These are phyloP conservation scores for Tigriopus californicus DNA, from an alignment of 2,888 invertebrate species.

Conservation along the genomic window DNA sequence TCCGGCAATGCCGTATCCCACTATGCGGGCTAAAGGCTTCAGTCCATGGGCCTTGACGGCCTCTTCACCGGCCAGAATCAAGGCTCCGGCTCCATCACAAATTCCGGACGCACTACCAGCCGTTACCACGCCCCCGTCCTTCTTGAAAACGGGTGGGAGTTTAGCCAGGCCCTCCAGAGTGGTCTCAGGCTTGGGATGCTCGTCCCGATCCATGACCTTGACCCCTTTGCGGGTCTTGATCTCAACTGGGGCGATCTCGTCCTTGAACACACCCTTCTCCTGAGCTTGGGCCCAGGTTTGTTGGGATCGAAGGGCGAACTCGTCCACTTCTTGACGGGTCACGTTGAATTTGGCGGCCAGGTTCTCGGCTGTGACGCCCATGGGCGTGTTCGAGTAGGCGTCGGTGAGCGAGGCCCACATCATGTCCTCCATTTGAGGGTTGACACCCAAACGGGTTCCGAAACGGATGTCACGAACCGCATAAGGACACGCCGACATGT, in stretches of 20 bases:
- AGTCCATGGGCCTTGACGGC: constrained; percentile 59
- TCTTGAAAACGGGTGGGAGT: constrained; percentile 74
- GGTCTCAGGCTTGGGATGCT: constrained; percentile 78
- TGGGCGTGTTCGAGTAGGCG: constrained; percentile 68
- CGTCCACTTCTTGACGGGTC: constrained; percentile 60
- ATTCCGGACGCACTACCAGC: constrained; percentile 90
- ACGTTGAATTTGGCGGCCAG: constrained; percentile 66
- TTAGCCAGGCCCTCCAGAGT: constrained; percentile 67
- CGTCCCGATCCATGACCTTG: constrained; percentile 60
- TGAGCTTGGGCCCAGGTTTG: constrained; percentile 40
- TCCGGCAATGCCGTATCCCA: constrained; percentile 78
- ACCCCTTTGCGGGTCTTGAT: constrained; percentile 52
- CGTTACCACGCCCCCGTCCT: constrained; percentile 76
- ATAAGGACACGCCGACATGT: constrained; percentile 84
- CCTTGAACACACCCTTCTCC: constrained; percentile 68
- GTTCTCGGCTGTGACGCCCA: constrained; percentile 91
- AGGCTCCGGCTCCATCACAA: constrained; percentile 87
- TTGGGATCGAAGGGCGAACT: constrained; percentile 39
- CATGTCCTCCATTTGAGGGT: constrained; percentile 44
- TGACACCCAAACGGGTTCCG: constrained; percentile 62
- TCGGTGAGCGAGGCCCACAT: constrained; percentile 79
- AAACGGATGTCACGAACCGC: constrained; percentile 65
- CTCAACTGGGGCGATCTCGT: constrained; percentile 68
- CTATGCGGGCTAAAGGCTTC: constrained; percentile 72
- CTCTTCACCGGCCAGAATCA: constrained; percentile 75